Base-by-base conservation (phyloP, 1,140 invertebrate genomes). In the Saccostrea echinata region DNA sequence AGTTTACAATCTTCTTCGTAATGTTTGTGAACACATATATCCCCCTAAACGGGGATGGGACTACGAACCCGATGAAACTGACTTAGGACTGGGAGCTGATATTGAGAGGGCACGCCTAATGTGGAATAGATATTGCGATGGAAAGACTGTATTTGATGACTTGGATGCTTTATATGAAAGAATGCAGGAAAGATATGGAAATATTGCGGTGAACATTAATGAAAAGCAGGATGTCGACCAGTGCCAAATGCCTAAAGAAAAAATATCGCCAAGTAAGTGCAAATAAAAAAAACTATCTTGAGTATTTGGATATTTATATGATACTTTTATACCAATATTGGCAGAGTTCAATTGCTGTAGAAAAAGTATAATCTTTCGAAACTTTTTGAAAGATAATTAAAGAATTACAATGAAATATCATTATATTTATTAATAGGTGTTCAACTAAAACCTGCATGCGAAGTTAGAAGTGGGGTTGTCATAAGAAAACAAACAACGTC, bases 1-100 rank as follows among this genome's bases (percentile, higher is more conserved):
- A 11, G 68, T 76, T 9, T 76, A 76, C 68, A 76, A 76, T 33
- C 68, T 76, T 13, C 68, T 76, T 30, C 68, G 68, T 76, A 76
- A 76, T 76, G 27, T 76, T 76, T 76, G 68, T 33, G 27, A 76
- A 33, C 68, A 76, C 27, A 76, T 76, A 76, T 9, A 27, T 9
- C 27, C 68, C 3, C 68, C 68, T 12, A 76, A 30, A 16, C 68
- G 68, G 16, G 68, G 68, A 13, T 76, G 68, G 68, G 68, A 33
- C 27, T 76, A 76, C 27, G 68, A 76, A 27, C 68, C 68, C 16
- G 11, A 11, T 76, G 1, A 9, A 16, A 27, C 24, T 13, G 68
- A 76, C 16, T 24, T 30, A 16, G 30, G 27, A 30, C 13, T 76
- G 11, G 68, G 68, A 30, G 68, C 68, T 13, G 68, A 76, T 76